Percentiles rank a stretch among this genome's conserved stretches.
These are phyloP conservation scores for Delphinus delphis DNA, from an alignment of 2,113 vertebrate genomes.

Conservation along the genomic window DNA sequence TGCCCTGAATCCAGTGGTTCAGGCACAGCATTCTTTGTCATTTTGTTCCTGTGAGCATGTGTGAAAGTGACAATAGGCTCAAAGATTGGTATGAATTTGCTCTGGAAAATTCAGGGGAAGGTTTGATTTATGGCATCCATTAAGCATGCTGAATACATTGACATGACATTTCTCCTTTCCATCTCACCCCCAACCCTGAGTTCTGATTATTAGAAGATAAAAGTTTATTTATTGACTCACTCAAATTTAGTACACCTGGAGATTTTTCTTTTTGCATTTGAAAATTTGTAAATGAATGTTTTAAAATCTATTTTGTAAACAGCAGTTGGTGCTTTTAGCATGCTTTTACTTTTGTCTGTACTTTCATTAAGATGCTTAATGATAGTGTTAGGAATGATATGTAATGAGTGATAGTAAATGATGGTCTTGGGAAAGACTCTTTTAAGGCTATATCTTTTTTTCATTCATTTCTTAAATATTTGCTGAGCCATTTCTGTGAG, in stretches of 20 bases:
- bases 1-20: conserved; percentile 79
- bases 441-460: neutral
- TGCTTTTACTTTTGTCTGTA: conserved; percentile 37
- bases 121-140: conserved; percentile 79
- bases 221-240: conserved; percentile 55
- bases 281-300: conserved; percentile 41
- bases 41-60: conserved; percentile 85
- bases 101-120: conserved; percentile 84
- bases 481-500: conserved; percentile 38
- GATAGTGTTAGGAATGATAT: conserved; percentile 26
- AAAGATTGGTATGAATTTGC: conserved; percentile 83
- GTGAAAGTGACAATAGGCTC: conserved; percentile 82
- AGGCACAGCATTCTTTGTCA: conserved; percentile 83
- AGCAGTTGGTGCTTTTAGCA: conserved; percentile 16
- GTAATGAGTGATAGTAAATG: neutral
- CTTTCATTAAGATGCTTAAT: conserved; percentile 51
- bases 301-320: conserved; percentile 46
- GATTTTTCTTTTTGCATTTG: conserved; percentile 50
- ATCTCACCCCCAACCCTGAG: conserved; percentile 51
- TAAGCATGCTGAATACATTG: conserved; percentile 78
- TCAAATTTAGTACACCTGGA: conserved; percentile 42
- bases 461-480: conserved; percentile 42
- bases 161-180: conserved; percentile 79
- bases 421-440: conserved; percentile 27
- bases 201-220: conserved; percentile 62